Evolutionary conservation across 2,113 vertebrate species (phyloP).

Genomic region (Lophura nycthemera): DNA sequence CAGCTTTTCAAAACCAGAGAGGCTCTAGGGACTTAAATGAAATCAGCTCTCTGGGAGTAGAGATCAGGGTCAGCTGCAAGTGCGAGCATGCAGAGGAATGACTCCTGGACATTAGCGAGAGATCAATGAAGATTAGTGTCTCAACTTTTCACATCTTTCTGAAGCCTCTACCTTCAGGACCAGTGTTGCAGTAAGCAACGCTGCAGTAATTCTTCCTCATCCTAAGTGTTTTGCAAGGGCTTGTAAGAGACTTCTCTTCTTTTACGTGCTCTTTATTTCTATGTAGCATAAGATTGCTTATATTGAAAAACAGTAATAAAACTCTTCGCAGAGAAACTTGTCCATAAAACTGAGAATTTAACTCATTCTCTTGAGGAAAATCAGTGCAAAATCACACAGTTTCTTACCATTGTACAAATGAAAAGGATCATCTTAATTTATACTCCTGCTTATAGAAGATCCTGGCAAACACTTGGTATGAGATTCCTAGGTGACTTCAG

Average conservation of each 20-base stretch:
- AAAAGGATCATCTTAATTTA: conserved; percentile 1
- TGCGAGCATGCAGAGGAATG: rapidly evolving
- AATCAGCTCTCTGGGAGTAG: background rate
- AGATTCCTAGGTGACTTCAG: background rate
- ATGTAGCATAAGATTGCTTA: background rate
- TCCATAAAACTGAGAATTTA: background rate
- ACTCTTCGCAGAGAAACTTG: background rate
- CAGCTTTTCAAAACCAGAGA: background rate
- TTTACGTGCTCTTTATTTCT: background rate
- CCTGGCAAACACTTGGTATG: background rate
- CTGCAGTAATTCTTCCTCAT: background rate
- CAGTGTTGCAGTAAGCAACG: background rate
- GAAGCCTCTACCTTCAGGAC: background rate
- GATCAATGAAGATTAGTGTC: rapidly evolving
- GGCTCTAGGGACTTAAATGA: background rate
- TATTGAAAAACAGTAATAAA: background rate
- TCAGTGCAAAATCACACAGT: background rate
- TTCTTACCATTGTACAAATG: background rate
- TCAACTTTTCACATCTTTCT: background rate
- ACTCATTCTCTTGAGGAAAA: background rate
- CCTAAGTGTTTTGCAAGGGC: background rate
- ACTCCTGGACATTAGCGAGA: background rate
- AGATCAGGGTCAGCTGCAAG: background rate
- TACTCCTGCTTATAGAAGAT: background rate
- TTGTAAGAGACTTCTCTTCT: background rate